These are phyloP conservation scores for Protonemura montana DNA, from an alignment of 2,888 invertebrate species.

Conservation along the genomic window DNA sequence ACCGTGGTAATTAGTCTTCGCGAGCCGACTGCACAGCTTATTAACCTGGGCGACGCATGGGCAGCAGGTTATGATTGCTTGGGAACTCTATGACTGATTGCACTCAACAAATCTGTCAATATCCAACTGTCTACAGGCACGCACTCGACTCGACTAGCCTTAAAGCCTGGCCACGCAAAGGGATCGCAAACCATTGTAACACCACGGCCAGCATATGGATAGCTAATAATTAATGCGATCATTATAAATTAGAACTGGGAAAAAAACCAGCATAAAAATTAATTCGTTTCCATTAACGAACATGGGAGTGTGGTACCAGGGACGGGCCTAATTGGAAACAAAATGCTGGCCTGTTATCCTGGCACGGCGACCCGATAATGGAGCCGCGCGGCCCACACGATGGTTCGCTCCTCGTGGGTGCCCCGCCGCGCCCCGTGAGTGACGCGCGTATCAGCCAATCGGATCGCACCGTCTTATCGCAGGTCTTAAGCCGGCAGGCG, in stretches of 20 bases:
- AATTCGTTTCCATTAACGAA: conserved; percentile 10
- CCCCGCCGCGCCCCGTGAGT: background rate
- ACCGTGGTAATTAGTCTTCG: background rate
- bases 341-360: background rate
- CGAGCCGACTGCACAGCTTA: background rate
- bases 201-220: background rate
- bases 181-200: conserved; percentile 1
- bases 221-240: conserved; percentile 7
- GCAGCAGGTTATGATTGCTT: background rate
- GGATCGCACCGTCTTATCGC: conserved; percentile 45
- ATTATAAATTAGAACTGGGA: conserved; percentile 18
- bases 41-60: background rate
- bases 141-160: background rate
- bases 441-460: conserved; percentile 17
- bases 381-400: no score
- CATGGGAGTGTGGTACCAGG: background rate
- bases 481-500: conserved; percentile 36
- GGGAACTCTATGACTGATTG: background rate
- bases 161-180: no score
- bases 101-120: conserved; percentile 24
- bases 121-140: background rate
- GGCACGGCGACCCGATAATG: no score
- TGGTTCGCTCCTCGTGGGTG: background rate
- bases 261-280: background rate
- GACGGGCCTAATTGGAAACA: conserved; percentile 14